Evolutionary conservation across 2,113 vertebrate species (phyloP).

Genomic region (Cottus gobio): DNA sequence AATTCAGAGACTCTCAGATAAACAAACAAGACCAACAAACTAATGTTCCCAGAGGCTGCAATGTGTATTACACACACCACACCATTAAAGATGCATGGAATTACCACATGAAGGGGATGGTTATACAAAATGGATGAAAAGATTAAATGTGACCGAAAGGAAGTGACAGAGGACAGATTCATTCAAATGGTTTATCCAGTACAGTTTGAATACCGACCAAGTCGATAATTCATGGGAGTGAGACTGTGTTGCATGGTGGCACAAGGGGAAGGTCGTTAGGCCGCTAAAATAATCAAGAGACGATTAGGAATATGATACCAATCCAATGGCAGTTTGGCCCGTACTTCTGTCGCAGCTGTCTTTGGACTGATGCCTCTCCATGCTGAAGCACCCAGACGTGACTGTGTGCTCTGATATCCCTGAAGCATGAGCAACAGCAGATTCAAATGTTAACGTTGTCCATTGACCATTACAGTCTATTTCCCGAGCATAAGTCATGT

Average conservation of each 20-base stretch:
- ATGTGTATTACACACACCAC: not conserved
- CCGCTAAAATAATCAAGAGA: not conserved
- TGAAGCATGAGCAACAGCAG: not conserved
- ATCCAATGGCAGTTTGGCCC: not conserved
- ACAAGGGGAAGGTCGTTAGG: not conserved
- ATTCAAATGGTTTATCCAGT: too few relatives aligned
- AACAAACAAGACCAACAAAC: not conserved
- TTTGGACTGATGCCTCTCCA: not conserved
- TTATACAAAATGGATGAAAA: not conserved
- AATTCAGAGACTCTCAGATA: not conserved
- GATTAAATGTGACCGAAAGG: not conserved
- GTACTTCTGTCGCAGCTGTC: not conserved
- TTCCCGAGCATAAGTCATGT: not conserved
- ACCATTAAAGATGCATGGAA: not conserved
- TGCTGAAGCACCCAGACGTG: not conserved
- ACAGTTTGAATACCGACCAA: not conserved
- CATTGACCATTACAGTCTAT: not conserved
- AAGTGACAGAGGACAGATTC: too few relatives aligned
- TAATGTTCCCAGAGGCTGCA: not conserved
- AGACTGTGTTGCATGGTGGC: not conserved
- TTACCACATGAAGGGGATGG: not conserved
- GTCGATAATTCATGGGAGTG: not conserved
- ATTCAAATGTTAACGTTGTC: not conserved
- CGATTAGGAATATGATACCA: not conserved
- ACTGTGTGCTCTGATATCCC: not conserved